Percentiles rank a stretch among this genome's conserved stretches.
Evolutionary conservation across 1,140 invertebrate genomes (phyloP).

Genomic region (Pantala flavescens): DNA sequence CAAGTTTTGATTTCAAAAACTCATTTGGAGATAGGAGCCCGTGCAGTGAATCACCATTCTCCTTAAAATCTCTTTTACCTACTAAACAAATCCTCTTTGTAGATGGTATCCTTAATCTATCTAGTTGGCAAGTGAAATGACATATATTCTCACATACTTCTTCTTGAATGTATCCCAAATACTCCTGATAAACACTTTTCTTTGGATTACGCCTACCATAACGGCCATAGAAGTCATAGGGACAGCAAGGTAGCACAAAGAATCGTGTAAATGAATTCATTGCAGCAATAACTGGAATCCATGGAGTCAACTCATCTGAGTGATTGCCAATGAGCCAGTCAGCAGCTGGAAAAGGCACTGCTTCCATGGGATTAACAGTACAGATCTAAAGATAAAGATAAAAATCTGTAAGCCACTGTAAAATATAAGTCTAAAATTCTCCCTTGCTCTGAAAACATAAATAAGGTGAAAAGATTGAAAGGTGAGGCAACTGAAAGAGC

Average conservation of each 20-base stretch:
- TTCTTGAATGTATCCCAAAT: conserved; percentile 61
- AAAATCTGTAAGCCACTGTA: no score
- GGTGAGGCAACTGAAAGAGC: no score
- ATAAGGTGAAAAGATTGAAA: no score
- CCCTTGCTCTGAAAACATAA: no score
- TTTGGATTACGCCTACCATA: conserved; percentile 54
- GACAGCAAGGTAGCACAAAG: conserved; percentile 91
- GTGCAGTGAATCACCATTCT: conserved; percentile 33
- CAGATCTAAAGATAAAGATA: background rate
- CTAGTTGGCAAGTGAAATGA: conserved; percentile 64
- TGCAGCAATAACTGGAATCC: conserved; percentile 89
- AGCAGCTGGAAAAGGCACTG: conserved; percentile 56
- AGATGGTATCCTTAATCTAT: conserved; percentile 88
- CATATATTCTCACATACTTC: conserved; percentile 52
- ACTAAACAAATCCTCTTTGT: conserved; percentile 84
- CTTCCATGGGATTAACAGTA: conserved; percentile 57
- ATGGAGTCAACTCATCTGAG: conserved; percentile 95
- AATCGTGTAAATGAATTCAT: conserved; percentile 59
- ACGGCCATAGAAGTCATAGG: conserved; percentile 80
- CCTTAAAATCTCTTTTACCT: conserved; percentile 45
- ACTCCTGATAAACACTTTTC: conserved; percentile 70
- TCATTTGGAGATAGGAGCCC: conserved; percentile 31
- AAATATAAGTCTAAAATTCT: no score
- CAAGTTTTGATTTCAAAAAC: conserved; percentile 34
- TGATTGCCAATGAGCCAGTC: conserved; percentile 99